These are phyloP conservation scores for Campoletis raptor DNA, from an alignment of 2,888 invertebrate species.

Conservation along the genomic window DNA sequence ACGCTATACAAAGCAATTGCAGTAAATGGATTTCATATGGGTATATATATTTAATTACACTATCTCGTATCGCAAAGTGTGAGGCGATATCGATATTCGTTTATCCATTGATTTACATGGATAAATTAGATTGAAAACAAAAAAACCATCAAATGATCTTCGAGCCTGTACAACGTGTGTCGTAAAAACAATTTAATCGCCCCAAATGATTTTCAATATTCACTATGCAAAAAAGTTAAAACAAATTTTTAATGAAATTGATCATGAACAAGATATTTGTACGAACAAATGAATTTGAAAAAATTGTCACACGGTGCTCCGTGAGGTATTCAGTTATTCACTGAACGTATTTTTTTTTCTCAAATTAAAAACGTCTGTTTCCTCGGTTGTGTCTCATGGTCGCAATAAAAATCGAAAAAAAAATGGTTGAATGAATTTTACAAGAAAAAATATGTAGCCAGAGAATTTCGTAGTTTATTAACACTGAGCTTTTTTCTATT, in stretches of 20 bases:
- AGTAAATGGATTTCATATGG: conserved; percentile 41
- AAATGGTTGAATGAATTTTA: too few species aligned
- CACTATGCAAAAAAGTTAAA: neutral
- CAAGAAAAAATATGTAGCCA: too few species aligned
- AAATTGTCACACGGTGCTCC: too few species aligned
- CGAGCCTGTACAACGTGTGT: neutral
- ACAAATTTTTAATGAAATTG: too few species aligned
- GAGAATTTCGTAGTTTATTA: too few species aligned
- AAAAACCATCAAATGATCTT: neutral
- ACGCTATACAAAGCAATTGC: conserved; percentile 34
- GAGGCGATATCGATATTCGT: conserved; percentile 23
- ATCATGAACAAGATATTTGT: too few species aligned
- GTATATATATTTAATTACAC: conserved; percentile 56
- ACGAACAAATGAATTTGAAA: too few species aligned
- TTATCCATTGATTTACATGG: conserved; percentile 7
- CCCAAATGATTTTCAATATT: neutral
- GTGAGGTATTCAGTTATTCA: too few species aligned
- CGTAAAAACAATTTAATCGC: neutral
- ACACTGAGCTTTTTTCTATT: too few species aligned
- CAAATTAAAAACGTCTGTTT: neutral
- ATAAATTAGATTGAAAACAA: neutral
- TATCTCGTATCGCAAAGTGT: conserved; percentile 35
- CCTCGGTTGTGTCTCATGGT: too few species aligned
- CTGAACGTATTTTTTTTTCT: neutral
- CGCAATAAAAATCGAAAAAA: too few species aligned